Base-by-base conservation (phyloP, 2,113 vertebrate genomes). In the Myanophis thanlyinensis region DNA sequence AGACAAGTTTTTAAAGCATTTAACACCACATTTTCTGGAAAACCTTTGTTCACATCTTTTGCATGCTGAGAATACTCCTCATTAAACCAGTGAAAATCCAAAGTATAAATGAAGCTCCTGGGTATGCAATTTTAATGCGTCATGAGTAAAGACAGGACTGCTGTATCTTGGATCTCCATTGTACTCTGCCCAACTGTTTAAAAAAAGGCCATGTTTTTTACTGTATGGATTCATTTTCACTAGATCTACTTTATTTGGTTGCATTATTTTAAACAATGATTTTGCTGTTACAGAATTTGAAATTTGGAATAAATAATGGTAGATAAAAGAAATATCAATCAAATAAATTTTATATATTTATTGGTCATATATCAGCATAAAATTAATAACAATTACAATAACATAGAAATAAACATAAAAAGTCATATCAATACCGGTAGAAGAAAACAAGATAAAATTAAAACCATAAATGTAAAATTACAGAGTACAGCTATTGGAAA, bases 21-120 rank as follows among this genome's bases (percentile, higher is more conserved):
- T 52, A 91, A 80, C 86, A 88, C 0, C 73, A 92, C 85, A 91
- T 91, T 93, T 95, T 93, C 47, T 89, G 46, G 12, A 89, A 93
- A 88, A 27, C 9, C 40, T 92, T 6, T 22, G 87, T 15, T 89
- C 12, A 3, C 67, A 9, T 54, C 2, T 30, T 20, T 86, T 2
- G 30, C 35, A 73, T 91, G 87, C 30, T 73, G 93, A 88, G 27
- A 73, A 93, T 5, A 40, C 23, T 90, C 49, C 27, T 89, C 3
- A 73, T 35, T 73, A 73, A 23, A 1, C 62, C 49, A 87, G 84
- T 91, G 85, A 20, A 46, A 85, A 12, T 22, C 27, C 51, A 91
- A 30, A 90, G 0, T 0, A 5, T 51, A 27, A 0, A 0, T 47
- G 80, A 48, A 91, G 12, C 0, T 0, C 2, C 56, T 35, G 0